Evolutionary conservation across 2,888 invertebrate genomes (phyloP).

Genomic region (Diarsia rubi): DNA sequence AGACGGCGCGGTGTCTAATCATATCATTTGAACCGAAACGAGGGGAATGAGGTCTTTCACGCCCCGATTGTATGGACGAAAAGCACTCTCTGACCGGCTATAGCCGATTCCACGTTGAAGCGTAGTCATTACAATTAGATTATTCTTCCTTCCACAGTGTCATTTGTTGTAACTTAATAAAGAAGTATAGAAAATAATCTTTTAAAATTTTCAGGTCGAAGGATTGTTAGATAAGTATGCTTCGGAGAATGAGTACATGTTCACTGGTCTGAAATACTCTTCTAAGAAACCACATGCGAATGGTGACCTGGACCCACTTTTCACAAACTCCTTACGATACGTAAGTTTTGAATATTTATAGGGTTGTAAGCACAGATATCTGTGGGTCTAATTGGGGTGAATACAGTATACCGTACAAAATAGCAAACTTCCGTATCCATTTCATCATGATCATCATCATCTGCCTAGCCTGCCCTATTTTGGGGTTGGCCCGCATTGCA

Average conservation of each 20-base stretch:
- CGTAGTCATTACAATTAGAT: neutral
- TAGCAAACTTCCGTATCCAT: too few species aligned
- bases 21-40: neutral
- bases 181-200: too few species aligned
- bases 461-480: too few species aligned
- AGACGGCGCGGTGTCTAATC: neutral
- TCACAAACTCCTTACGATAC: slow-evolving; percentile 77
- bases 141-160: neutral
- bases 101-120: neutral
- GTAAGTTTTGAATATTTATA: slow-evolving; percentile 69
- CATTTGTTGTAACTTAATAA: neutral
- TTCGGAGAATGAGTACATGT: slow-evolving; percentile 73
- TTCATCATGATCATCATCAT: too few species aligned
- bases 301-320: slow-evolving; percentile 76
- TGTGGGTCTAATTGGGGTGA: too few species aligned
- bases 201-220: slow-evolving; percentile 73
- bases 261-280: slow-evolving; percentile 73
- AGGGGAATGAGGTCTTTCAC: neutral
- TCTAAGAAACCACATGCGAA: slow-evolving; percentile 64
- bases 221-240: slow-evolving; percentile 70
- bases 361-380: too few species aligned
- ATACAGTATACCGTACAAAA: too few species aligned
- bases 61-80: neutral
- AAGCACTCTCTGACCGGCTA: neutral
- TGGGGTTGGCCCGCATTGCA: too few species aligned